Base-by-base conservation (phyloP, 2,888 invertebrate species). In the Melanostoma mellinum region DNA sequence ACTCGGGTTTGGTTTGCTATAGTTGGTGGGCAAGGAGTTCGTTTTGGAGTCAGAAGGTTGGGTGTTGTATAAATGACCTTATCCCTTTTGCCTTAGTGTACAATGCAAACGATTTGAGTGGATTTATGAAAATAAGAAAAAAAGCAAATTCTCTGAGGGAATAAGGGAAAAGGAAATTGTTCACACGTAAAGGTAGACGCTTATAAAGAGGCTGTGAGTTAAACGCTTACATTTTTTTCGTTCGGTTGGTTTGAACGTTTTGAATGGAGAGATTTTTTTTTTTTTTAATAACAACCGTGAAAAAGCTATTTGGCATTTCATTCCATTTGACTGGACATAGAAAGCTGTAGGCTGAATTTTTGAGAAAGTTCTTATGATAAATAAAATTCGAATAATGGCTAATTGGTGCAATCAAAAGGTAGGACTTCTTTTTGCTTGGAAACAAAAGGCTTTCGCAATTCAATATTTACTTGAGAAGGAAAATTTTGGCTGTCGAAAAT, bases 171-270 rank as follows among this genome's bases (percentile, higher is more conserved):
- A 48, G 72, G 58, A 69, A 82, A 74, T 82, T 82, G 68, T 78
- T 82, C 82, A 82, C 78, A 82, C 78, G 78, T 78, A 74, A 78
- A 65, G 69, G 67, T 68, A 60, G 67, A 46, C 52, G 52, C 40
- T 63, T 65, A 74, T 58, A 36, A 36, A 44, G 48, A 60, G 65
- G 65, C 32, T 42, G 44, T 65, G 20, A 20, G 20, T 74, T 65
- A 35, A 55, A 33, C 8, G 32, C 4, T 46, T 56, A 1, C 20
- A 20, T 63, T 67, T 38, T 38, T 52, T 38, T 30, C 3, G 42
- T 50, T 32, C 8, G 38, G 48, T 48, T 48, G 20, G 55, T 71
- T n/a, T 20, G 20, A 20, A 20, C 10, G 32, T 44, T 67, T 36
- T 35, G 61, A 55, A 68, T 32, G 42, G 38, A 33, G 32, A 8